Conservation (phyloP, 2,113 vertebrate species). For the Pseudorhombus dupliciocellatus region DNA sequence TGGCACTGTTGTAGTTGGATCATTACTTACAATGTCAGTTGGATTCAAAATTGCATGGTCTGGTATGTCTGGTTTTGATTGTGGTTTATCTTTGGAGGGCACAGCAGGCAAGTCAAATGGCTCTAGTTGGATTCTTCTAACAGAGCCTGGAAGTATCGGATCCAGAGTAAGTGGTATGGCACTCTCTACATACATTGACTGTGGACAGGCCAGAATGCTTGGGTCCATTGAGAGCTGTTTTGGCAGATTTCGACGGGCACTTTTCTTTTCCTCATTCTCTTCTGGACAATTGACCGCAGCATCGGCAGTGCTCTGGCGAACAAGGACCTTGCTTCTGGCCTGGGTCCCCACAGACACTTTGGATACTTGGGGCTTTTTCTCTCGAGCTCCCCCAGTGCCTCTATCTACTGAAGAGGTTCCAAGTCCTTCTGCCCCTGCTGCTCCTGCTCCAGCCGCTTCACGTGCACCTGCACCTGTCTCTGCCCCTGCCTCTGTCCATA, state of each 20-base stretch:
- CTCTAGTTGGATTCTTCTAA: constrained; percentile 43
- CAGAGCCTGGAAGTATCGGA: constrained; percentile 61
- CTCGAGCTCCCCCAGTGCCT: constrained; percentile 52
- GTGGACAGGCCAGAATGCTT: constrained; percentile 75
- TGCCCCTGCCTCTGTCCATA: background rate
- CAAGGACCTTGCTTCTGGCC: constrained; percentile 76
- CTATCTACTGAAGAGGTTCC: constrained; percentile 33
- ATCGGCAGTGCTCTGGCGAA: constrained; percentile 82
- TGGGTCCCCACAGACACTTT: constrained; percentile 82
- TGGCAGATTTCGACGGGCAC: constrained; percentile 60
- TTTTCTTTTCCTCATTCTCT: constrained; percentile 69
- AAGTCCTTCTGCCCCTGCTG: constrained; percentile 21
- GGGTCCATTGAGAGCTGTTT: constrained; percentile 80
- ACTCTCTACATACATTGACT: constrained; percentile 77
- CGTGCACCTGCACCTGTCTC: background rate
- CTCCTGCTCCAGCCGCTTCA: background rate
- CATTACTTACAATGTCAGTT: constrained; percentile 40
- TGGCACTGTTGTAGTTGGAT: constrained; percentile 24
- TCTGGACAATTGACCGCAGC: constrained; percentile 82
- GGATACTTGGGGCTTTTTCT: constrained; percentile 66
- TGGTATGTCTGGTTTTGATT: constrained; percentile 8
- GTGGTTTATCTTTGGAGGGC: background rate
- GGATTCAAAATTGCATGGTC: constrained; percentile 24
- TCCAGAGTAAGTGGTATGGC: constrained; percentile 77
- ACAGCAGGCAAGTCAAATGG: constrained; percentile 30